A percentile compares a stretch with the other conserved stretches of the same genome.
Conservation (phyloP, 2,888 invertebrate species). For the Diarsia dahlii region DNA sequence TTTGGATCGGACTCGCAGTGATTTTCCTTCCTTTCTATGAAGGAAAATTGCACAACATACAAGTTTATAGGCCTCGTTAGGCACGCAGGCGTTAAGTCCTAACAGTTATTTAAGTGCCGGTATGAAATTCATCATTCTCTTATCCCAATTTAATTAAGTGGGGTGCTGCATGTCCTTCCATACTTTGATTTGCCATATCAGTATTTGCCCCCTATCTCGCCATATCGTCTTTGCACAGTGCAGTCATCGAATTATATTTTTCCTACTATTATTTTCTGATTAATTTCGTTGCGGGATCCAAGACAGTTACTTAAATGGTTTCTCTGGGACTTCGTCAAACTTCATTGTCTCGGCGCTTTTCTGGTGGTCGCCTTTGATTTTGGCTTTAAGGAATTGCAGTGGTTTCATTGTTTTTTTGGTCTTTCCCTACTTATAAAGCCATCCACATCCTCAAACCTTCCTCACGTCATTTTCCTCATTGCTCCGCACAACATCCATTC, state of each 20-base stretch:
- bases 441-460: background rate
- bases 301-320: too few relatives aligned
- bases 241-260: background rate
- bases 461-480: background rate
- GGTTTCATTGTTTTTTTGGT: background rate
- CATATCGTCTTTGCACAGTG: background rate
- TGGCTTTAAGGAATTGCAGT: too few relatives aligned
- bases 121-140: background rate
- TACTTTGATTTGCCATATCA: background rate
- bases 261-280: too few relatives aligned
- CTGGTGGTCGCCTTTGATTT: too few relatives aligned
- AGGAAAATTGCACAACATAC: too few relatives aligned
- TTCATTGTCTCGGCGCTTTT: too few relatives aligned
- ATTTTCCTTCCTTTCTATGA: conserved; percentile 18
- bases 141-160: background rate
- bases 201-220: background rate
- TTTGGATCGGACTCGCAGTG: background rate
- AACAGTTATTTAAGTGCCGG: background rate
- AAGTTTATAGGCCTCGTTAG: background rate
- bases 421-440: background rate
- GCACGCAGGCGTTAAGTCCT: background rate
- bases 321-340: too few relatives aligned
- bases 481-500: background rate
- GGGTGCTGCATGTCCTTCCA: background rate
- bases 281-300: too few relatives aligned